Base-by-base conservation (phyloP, 2,113 vertebrate species). In the Mixornis gularis region DNA sequence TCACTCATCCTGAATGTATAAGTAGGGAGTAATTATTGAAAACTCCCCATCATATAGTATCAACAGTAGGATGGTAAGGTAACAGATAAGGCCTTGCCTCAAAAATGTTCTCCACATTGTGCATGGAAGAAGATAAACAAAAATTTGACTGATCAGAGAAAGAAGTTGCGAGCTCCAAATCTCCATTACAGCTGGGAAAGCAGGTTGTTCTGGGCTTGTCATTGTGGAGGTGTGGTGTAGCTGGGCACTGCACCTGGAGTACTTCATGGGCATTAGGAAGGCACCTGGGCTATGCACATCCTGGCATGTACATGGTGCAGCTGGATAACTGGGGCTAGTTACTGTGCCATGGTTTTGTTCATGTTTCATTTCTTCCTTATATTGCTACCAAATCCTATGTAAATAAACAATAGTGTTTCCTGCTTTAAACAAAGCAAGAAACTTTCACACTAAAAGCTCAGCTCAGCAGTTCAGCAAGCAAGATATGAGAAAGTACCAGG, bases 21-120 rank as follows among this genome's bases (percentile, higher is more conserved):
- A 38, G 9, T 38, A 59, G 40, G 12, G 21, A 30, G 25, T 27
- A 74, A 58, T 48, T 63, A 38, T 5, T 72, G 32, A 58, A 71
- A 69, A 69, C 13, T 2, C 0, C 0, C 17, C 6, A 41, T 3
- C 11, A 25, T 26, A 53, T 12, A 68, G 6, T 55, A 49, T 12
- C 29, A 49, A 25, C 17, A 79, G 10, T 17, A 46, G 9, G 43
- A 41, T 38, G 20, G 13, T 38, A 69, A 79, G 36, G 17, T 46
- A 64, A 46, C 29, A 80, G 56, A 66, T 38, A 34, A 25, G 13
- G 4, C 15, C 22, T 81, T 89, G 66, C 25, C 52, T 84, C 25
- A n/a, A 34, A 89, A 58, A 70, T 13, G 7, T 74, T 51, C 29
- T n/a, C 69, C 6, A 51, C 8, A 10, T 24, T n/a, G 8, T 36